Base-by-base conservation (phyloP, 2,888 invertebrate species). In the Heliconius ethilla region DNA sequence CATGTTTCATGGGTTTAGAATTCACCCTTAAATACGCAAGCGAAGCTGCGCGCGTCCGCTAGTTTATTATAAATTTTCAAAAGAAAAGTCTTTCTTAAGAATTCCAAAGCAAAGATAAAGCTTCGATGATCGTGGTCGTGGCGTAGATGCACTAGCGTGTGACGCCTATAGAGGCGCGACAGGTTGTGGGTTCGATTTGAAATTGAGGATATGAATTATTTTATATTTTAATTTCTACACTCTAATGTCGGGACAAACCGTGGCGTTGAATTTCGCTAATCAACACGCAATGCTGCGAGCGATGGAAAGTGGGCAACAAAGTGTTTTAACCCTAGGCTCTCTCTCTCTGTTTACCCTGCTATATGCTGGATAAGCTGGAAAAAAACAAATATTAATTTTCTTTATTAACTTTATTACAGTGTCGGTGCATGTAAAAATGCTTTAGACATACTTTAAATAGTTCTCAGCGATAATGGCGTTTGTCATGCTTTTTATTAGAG, bases 401-500 rank as follows among this genome's bases (percentile, higher is more conserved):
- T n/a, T 10, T 0, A 22, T 1, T 63, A 11, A n/a, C n/a, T n/a
- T 63, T 15, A 6, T 27, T n/a, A 27, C 55, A 3, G 15, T 15
- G 33, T 59, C 27, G 40, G 13, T 55, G 74, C 13, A 59, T 69
- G 78, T 72, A 73, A 76, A 78, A 70, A 76, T 29, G 40, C 79
- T 37, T 81, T 83, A 84, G 82, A 82, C 82, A 67, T 79, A 77
- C 55, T 79, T 75, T 80, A 82, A 86, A 87, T 86, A 82, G 82
- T 84, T 80, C 83, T 82, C 83, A 82, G 84, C 82, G 84, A 86
- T 87, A 87, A 86, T 83, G 82, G 82, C 78, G 84, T 86, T 87
- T 83, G 87, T 87, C 86, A 86, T 86, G 86, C 84, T 89, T 89
- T 89, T 89, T 88, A 86, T 87, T 79, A 82, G 84, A 82, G 83